phyloP scores from a whole-genome alignment of 2,797 vertebrate species.

The Phoeniculus purpureus region DNA sequence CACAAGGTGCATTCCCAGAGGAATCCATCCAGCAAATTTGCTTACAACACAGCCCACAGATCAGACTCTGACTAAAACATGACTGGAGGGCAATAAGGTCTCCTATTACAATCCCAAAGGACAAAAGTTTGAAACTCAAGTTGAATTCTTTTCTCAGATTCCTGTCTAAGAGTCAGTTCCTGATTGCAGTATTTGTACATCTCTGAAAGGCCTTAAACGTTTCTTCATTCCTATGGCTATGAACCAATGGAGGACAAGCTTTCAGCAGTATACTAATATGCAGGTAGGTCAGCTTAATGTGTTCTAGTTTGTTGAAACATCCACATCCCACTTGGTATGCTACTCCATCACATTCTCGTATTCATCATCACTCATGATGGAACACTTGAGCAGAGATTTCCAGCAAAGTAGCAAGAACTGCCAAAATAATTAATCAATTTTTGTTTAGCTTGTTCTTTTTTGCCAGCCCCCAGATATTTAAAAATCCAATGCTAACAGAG shows the following conservation, averaged over 20 bases:
- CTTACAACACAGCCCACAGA: not conserved
- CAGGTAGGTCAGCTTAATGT: slow-evolving; percentile 17
- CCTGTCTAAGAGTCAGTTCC: slow-evolving; percentile 3
- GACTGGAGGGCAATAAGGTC: slow-evolving; percentile 2
- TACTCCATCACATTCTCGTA: not conserved
- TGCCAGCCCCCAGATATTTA: not conserved
- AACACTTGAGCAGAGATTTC: slow-evolving; percentile 14
- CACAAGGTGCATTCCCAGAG: not conserved
- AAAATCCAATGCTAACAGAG: not conserved
- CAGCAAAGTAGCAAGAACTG: not conserved
- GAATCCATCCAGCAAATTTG: not conserved
- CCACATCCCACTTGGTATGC: not conserved
- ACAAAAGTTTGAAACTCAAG: slow-evolving; percentile 30
- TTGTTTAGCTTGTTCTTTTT: not conserved
- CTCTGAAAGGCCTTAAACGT: slow-evolving; percentile 19
- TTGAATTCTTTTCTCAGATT: slow-evolving; percentile 3
- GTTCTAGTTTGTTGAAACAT: not conserved
- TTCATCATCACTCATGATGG: not conserved
- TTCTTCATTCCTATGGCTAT: slow-evolving; percentile 17
- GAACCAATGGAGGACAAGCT: slow-evolving; percentile 41
- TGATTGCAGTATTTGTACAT: slow-evolving; percentile 41
- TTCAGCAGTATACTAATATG: slow-evolving; percentile 34
- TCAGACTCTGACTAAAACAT: not conserved
- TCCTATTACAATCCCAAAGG: slow-evolving; percentile 38
- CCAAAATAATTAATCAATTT: not conserved